Conservation (phyloP, 2,797 vertebrate species). For the Botia kubotai region DNA sequence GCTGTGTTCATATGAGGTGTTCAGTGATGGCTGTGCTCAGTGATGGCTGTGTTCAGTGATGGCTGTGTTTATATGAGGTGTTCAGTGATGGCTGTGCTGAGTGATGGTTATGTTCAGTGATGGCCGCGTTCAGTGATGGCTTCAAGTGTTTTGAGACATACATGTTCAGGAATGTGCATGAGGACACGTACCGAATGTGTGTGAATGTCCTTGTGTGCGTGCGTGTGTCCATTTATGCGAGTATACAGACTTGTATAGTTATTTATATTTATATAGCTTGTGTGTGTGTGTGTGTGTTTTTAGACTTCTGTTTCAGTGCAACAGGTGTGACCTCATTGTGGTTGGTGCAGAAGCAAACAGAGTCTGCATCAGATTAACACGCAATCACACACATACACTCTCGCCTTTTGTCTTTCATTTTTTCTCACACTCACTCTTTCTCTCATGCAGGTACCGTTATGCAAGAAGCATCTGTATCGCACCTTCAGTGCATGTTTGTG, state of each 20-base stretch:
- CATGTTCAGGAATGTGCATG: slow-evolving; percentile 19
- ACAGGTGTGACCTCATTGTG: slow-evolving; percentile 81
- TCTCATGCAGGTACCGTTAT: slow-evolving; percentile 3
- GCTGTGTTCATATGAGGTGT: no score
- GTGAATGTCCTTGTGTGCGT: slow-evolving; percentile 31
- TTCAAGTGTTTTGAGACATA: not conserved
- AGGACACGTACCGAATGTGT: slow-evolving; percentile 7
- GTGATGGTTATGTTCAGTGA: no score
- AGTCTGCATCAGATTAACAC: slow-evolving; percentile 78
- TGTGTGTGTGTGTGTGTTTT: slow-evolving; percentile 52
- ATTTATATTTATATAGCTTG: slow-evolving; percentile 35
- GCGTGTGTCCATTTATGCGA: slow-evolving; percentile 8
- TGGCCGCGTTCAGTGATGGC: no score
- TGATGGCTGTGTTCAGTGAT: no score
- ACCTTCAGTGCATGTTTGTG: not conserved
- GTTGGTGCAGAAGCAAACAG: slow-evolving; percentile 71
- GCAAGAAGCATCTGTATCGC: not conserved
- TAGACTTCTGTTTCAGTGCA: slow-evolving; percentile 63
- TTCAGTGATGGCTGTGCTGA: no score
- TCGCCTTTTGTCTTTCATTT: slow-evolving; percentile 13
- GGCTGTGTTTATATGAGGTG: no score
- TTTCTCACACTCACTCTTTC: slow-evolving; percentile 43
- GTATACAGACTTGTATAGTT: slow-evolving; percentile 22
- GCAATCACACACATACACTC: slow-evolving; percentile 17
- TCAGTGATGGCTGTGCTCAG: no score